Evolutionary conservation across 2,113 vertebrate species (phyloP).

Genomic region (Macrotis lagotis): DNA sequence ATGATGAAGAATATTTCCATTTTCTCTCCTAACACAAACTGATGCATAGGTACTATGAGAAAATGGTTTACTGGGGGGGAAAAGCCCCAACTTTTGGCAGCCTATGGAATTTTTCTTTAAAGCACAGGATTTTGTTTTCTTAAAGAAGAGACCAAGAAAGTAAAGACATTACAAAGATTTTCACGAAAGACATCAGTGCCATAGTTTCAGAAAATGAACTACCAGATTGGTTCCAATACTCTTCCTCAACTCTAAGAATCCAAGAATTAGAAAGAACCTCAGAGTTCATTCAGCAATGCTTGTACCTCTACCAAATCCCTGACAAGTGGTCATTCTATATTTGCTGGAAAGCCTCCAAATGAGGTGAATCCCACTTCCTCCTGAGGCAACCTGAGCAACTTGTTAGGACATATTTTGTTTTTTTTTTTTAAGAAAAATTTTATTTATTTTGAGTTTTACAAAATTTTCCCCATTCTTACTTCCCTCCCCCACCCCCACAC

Average conservation of each 20-base stretch:
- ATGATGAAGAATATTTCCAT: neutral
- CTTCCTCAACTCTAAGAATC: neutral
- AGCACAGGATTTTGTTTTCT: neutral
- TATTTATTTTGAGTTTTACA: no score
- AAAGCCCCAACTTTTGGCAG: neutral
- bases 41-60: neutral
- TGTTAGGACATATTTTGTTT: no score
- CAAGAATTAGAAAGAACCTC: neutral
- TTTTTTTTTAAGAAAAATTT: no score
- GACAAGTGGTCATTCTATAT: neutral
- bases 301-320: neutral
- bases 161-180: neutral
- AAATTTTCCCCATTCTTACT: no score
- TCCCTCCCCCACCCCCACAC: no score
- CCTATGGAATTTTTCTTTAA: neutral
- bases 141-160: neutral
- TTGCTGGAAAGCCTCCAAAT: neutral
- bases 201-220: neutral
- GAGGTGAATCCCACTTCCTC: neutral
- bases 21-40: neutral
- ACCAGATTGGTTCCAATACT: neutral
- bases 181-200: neutral
- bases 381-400: neutral
- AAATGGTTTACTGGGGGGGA: neutral
- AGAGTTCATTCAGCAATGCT: neutral